These are phyloP conservation scores for Bos taurus DNA, from an alignment of 2,113 vertebrate species.

Conservation along the genomic window ARS-UCD2.0 NC_037334.1:78396001-78396500, in stretches of 20 bases:
- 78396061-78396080: slow-evolving; percentile 63
- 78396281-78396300: neutral
- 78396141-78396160: slow-evolving; percentile 21
- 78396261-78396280: neutral
- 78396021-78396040: slow-evolving; percentile 64
- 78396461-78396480: neutral
- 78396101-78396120: slow-evolving; percentile 64
- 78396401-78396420: neutral
- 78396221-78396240: neutral
- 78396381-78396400: neutral
- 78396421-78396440: neutral
- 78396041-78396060: slow-evolving; percentile 66
- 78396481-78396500: neutral
- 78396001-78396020: slow-evolving; percentile 66
- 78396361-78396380: neutral
- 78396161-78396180: neutral
- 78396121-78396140: slow-evolving; percentile 6
- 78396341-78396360: accelerated
- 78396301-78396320: neutral
- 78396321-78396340: neutral
- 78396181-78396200: neutral
- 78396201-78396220: neutral
- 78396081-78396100: slow-evolving; percentile 67
- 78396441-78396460: neutral
- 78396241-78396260: neutral